Percentiles rank a stretch among this genome's conserved stretches.
Conservation (phyloP, 2,113 vertebrate species). For the Ammodytes marinus region DNA sequence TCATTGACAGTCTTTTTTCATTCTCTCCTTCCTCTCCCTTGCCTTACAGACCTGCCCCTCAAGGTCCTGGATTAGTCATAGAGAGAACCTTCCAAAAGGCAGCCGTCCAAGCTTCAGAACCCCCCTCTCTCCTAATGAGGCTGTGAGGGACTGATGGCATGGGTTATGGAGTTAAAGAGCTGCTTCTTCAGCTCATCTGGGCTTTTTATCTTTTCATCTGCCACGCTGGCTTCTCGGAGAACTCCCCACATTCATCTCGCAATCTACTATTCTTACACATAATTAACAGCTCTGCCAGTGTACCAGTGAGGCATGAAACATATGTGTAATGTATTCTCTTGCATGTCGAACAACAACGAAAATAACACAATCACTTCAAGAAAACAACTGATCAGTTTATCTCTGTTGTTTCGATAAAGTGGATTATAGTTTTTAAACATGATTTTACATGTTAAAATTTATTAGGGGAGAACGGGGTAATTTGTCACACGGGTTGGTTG, state of each 20-base stretch:
- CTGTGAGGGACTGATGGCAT: constrained; percentile 55
- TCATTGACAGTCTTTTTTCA: constrained; percentile 32
- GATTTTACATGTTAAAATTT: neutral
- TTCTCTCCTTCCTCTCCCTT: constrained; percentile 11
- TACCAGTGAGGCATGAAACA: neutral
- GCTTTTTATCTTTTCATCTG: constrained; percentile 64
- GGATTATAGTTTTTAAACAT: neutral
- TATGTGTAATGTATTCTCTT: neutral
- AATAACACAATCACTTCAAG: neutral
- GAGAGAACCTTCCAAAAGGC: constrained; percentile 29
- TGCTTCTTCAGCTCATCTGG: constrained; percentile 36
- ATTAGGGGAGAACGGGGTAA: no score
- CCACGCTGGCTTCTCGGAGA: constrained; percentile 17
- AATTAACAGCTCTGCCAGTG: constrained; percentile 39
- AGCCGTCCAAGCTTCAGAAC: constrained; percentile 43
- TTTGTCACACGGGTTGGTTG: no score
- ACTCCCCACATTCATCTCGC: constrained; percentile 42
- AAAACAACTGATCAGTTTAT: neutral
- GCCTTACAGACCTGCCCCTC: constrained; percentile 42
- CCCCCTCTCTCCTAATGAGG: constrained; percentile 55
- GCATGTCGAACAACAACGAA: neutral
- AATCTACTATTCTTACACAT: constrained; percentile 47
- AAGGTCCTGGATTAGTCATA: constrained; percentile 61
- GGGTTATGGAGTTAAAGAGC: constrained; percentile 64
- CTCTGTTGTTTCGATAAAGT: neutral